phyloP scores from a whole-genome alignment of 2,888 invertebrate genomes.

The Coleophora flavipennella region DNA sequence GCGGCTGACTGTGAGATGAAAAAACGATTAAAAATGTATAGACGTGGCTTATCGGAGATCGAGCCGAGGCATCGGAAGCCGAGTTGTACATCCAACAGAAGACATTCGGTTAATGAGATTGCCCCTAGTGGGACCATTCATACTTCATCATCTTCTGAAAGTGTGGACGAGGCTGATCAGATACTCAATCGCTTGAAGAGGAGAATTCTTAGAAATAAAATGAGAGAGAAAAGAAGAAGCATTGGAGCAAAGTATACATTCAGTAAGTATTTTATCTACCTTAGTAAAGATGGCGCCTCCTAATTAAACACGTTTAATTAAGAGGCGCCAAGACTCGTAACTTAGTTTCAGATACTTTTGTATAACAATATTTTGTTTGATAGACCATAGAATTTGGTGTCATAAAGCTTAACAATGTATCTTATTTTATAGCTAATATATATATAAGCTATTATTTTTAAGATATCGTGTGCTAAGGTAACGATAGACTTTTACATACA shows the following conservation, averaged over 20 bases:
- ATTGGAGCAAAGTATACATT: slow-evolving; percentile 44
- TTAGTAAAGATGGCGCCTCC: too few species aligned
- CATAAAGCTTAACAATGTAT: too few species aligned
- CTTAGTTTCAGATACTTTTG: too few species aligned
- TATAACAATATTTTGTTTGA: too few species aligned
- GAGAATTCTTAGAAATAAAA: slow-evolving; percentile 65
- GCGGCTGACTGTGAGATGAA: slow-evolving; percentile 61
- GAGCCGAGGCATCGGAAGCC: slow-evolving; percentile 31
- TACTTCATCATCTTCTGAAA: slow-evolving; percentile 64
- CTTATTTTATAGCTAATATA: too few species aligned
- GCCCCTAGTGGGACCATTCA: slow-evolving; percentile 21
- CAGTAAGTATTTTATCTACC: slow-evolving; percentile 48
- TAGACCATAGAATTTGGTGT: too few species aligned
- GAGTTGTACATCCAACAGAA: slow-evolving; percentile 41
- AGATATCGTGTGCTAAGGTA: too few species aligned
- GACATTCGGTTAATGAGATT: slow-evolving; percentile 50
- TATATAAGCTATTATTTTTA: too few species aligned
- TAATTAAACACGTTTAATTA: too few species aligned
- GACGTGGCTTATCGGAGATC: slow-evolving; percentile 64
- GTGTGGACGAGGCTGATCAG: slow-evolving; percentile 66
- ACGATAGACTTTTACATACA: too few species aligned
- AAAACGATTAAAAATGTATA: slow-evolving; percentile 64
- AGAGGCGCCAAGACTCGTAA: too few species aligned
- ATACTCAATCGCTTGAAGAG: slow-evolving; percentile 63
- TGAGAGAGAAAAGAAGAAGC: slow-evolving; percentile 56